Evolutionary conservation across 2,797 vertebrate genomes (phyloP).

Genomic region (Buceros bicornis): DNA sequence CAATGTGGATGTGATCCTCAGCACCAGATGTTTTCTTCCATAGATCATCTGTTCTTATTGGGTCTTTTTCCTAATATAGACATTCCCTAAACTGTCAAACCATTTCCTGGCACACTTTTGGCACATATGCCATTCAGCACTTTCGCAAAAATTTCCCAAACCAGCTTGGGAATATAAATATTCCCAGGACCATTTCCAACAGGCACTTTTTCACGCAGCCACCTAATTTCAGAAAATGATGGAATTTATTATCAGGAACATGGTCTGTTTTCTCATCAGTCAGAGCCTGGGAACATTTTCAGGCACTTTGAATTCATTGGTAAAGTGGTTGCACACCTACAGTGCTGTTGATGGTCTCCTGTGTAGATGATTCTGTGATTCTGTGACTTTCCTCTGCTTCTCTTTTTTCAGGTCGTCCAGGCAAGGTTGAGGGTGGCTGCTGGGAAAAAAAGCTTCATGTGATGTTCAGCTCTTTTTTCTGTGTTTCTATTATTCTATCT

Average conservation of each 20-base stretch:
- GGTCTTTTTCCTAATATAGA: slow-evolving; percentile 6
- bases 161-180: background rate
- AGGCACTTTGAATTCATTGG: background rate
- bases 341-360: background rate
- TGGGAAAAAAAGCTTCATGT: background rate
- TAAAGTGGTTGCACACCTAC: background rate
- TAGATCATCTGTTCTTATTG: background rate
- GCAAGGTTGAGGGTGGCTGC: background rate
- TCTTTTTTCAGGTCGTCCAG: background rate
- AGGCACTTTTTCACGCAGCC: slow-evolving; percentile 23
- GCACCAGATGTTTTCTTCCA: background rate
- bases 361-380: background rate
- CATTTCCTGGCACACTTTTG: slow-evolving; percentile 42
- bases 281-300: slow-evolving; percentile 39
- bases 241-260: slow-evolving; percentile 4
- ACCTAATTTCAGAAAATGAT: slow-evolving; percentile 10
- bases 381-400: background rate
- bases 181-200: slow-evolving; percentile 30
- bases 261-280: background rate
- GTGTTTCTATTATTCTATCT: background rate
- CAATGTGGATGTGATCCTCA: background rate
- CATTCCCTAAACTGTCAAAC: background rate
- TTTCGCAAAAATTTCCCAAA: slow-evolving; percentile 8
- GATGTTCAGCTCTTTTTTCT: background rate
- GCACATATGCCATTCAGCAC: background rate